These are phyloP conservation scores for Schizothorax lantsangensis DNA, from an alignment of 2,797 vertebrate genomes.

Conservation along the genomic window DNA sequence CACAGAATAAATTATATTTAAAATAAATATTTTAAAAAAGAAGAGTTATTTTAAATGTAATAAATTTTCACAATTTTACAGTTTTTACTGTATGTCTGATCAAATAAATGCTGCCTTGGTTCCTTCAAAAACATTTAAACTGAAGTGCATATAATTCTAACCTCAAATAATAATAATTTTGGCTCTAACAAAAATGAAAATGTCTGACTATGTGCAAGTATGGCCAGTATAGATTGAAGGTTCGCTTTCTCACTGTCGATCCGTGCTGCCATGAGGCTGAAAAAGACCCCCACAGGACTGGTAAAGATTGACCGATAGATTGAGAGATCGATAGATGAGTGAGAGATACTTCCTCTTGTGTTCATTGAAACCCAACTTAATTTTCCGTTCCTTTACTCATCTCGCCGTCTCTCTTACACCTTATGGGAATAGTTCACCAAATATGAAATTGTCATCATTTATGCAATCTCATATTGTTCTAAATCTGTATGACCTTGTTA, in stretches of 20 bases:
- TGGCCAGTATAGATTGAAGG: constrained; percentile 21
- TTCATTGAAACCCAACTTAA: constrained; percentile 27
- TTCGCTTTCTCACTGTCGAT: constrained; percentile 30
- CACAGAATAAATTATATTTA: not conserved
- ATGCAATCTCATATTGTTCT: constrained; percentile 2
- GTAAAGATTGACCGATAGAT: constrained; percentile 54
- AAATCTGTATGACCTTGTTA: constrained; percentile 1
- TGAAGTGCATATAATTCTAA: not conserved
- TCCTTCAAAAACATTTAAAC: not conserved
- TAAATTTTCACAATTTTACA: not conserved
- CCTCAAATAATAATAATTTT: not conserved
- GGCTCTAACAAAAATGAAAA: not conserved
- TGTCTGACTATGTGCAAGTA: not conserved
- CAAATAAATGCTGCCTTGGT: not conserved
- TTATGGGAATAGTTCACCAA: not conserved
- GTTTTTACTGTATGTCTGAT: not conserved
- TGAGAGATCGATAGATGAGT: constrained; percentile 46
- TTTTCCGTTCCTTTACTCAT: constrained; percentile 10
- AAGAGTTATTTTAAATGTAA: not conserved
- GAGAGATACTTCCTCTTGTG: constrained; percentile 46
- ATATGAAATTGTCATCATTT: not conserved
- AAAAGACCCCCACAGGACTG: constrained; percentile 44
- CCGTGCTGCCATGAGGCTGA: not conserved
- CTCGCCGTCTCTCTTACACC: constrained; percentile 12
- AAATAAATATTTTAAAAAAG: not conserved